phyloP scores from a whole-genome alignment of 92 coral and sea anemone genomes.

The Phymanthus crucifer region DNA sequence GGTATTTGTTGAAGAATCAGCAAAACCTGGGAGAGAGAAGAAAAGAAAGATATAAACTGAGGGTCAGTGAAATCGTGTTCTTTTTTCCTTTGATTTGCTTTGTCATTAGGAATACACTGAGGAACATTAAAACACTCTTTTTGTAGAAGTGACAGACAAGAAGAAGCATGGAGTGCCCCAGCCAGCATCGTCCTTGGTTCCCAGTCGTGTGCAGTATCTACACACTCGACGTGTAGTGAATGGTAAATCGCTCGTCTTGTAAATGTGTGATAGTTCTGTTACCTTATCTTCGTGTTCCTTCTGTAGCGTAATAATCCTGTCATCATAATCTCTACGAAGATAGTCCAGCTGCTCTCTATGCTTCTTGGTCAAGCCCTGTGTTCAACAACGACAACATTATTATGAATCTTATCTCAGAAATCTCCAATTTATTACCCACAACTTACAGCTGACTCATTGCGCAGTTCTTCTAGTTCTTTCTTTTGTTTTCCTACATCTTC shows the following conservation, averaged over 20 bases:
- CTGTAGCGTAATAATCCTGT: constrained; percentile 33
- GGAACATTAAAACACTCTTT: too few relatives aligned
- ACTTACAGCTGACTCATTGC: constrained; percentile 36
- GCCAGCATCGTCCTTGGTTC: too few relatives aligned
- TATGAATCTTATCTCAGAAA: not conserved
- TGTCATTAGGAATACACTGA: too few relatives aligned
- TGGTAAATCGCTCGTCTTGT: not conserved
- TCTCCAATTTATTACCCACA: too few relatives aligned
- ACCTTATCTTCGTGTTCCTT: constrained; percentile 85
- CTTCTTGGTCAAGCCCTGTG: constrained; percentile 30
- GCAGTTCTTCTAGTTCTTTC: constrained; percentile 46
- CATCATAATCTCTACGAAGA: constrained; percentile 46
- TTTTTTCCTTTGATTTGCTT: too few relatives aligned
- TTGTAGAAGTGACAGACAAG: too few relatives aligned
- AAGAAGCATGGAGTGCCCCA: too few relatives aligned
- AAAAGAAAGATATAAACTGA: not conserved
- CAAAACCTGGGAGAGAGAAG: constrained; percentile 13
- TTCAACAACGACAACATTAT: not conserved
- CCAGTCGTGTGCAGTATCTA: too few relatives aligned
- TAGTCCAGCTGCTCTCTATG: constrained; percentile 43
- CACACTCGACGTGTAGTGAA: too few relatives aligned
- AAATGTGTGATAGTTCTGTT: not conserved
- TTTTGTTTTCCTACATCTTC: constrained; percentile 58
- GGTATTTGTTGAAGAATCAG: constrained; percentile 42
- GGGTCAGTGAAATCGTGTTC: too few relatives aligned